Conservation (phyloP, 2,888 invertebrate species). For the Atrina japonica region DNA sequence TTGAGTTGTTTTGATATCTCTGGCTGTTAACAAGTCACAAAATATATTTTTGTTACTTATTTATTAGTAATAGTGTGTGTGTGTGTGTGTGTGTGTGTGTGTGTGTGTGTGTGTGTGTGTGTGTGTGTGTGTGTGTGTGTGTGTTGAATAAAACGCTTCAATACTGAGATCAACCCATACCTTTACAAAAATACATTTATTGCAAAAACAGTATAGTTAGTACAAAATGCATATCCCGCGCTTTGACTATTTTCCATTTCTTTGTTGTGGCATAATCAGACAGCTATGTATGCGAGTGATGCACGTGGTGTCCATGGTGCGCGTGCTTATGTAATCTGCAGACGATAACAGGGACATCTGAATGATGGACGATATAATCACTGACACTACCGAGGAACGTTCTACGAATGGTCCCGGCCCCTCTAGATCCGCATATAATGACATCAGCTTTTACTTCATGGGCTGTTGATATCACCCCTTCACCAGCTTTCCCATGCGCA, state of each 20-base stretch:
- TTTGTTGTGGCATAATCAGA: background rate
- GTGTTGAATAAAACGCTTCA: no score
- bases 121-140: no score
- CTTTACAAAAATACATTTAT: no score
- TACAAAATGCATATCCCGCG: background rate
- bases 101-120: no score
- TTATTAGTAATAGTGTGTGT: no score
- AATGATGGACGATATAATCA: constrained; percentile 63
- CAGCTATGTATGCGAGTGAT: constrained; percentile 9
- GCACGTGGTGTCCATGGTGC: background rate
- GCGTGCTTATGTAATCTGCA: constrained; percentile 53
- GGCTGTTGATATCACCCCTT: constrained; percentile 57
- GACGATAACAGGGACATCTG: constrained; percentile 61
- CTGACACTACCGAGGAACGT: constrained; percentile 63
- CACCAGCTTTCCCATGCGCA: constrained; percentile 61
- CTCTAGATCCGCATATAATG: constrained; percentile 61
- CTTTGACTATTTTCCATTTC: background rate
- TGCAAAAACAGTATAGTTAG: no score
- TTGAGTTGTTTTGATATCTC: no score
- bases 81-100: no score
- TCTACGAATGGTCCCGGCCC: constrained; percentile 55
- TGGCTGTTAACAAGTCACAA: no score
- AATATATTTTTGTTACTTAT: no score
- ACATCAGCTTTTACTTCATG: constrained; percentile 57
- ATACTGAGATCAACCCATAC: no score